These are phyloP conservation scores for Phalacrocorax pelagicus DNA, from an alignment of 2,113 vertebrate species.

Conservation along the genomic window DNA sequence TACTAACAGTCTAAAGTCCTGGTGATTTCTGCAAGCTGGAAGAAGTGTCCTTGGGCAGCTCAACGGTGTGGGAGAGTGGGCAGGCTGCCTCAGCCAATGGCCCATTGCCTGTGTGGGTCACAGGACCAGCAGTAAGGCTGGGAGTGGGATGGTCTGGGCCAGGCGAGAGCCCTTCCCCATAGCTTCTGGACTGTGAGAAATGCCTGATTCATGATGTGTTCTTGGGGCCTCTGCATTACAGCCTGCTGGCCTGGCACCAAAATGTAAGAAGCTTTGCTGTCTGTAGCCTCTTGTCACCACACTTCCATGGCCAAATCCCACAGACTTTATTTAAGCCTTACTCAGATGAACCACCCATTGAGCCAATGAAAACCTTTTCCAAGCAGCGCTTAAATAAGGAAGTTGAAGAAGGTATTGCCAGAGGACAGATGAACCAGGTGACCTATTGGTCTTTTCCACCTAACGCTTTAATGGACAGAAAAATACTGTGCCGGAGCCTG, in stretches of 20 bases:
- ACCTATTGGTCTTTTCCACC: not conserved
- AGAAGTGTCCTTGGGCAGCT: not conserved
- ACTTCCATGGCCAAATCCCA: not conserved
- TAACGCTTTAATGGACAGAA: not conserved
- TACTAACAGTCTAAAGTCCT: not conserved
- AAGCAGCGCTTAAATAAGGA: not conserved
- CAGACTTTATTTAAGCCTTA: not conserved
- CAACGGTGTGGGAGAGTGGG: not conserved
- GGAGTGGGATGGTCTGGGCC: fast-evolving
- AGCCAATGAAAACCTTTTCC: not conserved
- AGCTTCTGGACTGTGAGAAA: not conserved
- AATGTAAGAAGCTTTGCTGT: not conserved
- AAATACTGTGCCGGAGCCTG: not conserved
- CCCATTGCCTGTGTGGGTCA: not conserved
- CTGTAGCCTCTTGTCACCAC: not conserved
- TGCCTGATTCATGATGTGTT: not conserved
- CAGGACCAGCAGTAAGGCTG: fast-evolving
- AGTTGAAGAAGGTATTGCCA: not conserved
- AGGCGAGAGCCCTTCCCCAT: not conserved
- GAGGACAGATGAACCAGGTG: not conserved
- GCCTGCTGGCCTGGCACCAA: not conserved
- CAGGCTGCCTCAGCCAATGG: not conserved
- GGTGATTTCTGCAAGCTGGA: not conserved
- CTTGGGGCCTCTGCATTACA: not conserved
- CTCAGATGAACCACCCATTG: not conserved